Percentiles rank a stretch among this genome's conserved stretches.
phyloP scores from a whole-genome alignment of 2,888 invertebrate species.

The Hypomecis punctinalis region DNA sequence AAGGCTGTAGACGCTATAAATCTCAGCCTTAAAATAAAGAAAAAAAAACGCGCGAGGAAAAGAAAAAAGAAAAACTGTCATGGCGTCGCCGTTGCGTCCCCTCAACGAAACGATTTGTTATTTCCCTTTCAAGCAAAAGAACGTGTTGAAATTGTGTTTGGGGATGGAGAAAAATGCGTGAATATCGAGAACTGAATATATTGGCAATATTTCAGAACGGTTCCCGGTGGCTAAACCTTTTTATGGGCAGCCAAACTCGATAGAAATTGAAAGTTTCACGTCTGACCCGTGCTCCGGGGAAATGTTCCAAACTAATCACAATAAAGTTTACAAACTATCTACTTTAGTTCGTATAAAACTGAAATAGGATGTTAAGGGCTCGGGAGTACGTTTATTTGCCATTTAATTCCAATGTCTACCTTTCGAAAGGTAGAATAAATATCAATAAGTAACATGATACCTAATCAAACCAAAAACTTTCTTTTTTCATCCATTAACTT shows the following conservation, averaged over 20 bases:
- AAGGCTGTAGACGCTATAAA: constrained; percentile 61
- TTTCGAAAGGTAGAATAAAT: not conserved
- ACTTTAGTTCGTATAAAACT: not conserved
- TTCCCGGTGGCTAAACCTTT: constrained; percentile 30
- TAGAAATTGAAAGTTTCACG: constrained; percentile 24
- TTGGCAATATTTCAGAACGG: constrained; percentile 39
- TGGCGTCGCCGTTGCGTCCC: constrained; percentile 46
- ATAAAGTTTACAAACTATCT: not conserved
- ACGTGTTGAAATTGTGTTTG: constrained; percentile 45
- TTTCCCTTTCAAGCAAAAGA: constrained; percentile 52
- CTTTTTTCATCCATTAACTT: too few species aligned
- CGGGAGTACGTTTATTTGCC: not conserved
- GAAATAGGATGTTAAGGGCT: not conserved
- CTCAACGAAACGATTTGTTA: constrained; percentile 54
- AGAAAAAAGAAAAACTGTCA: constrained; percentile 52
- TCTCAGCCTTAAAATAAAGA: constrained; percentile 56
- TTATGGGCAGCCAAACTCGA: constrained; percentile 27
- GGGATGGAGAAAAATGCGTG: constrained; percentile 37
- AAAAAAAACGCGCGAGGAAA: constrained; percentile 37
- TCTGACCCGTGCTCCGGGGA: constrained; percentile 11
- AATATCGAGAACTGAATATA: constrained; percentile 45
- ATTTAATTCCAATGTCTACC: not conserved
- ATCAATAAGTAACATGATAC: not conserved
- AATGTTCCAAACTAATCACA: constrained; percentile 13
- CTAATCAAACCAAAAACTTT: too few species aligned